These are phyloP conservation scores for Syngnathus floridae DNA, from an alignment of 2,113 vertebrate species.

Conservation along the genomic window DNA sequence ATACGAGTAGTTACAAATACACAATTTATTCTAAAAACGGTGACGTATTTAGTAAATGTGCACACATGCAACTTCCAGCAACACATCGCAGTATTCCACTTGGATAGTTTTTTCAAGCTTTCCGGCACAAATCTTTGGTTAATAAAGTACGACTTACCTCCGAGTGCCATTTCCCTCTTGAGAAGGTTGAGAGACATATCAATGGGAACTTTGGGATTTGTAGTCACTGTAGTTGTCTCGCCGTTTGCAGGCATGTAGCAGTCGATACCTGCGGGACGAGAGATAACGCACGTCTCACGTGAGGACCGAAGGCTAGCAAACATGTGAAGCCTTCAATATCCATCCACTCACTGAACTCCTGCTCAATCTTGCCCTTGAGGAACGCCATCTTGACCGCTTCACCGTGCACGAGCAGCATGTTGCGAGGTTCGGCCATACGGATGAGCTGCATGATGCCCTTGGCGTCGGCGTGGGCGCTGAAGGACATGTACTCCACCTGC, in stretches of 20 bases:
- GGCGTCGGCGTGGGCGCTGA: constrained; percentile 91
- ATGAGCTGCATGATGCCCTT: constrained; percentile 99
- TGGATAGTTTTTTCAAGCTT: no score
- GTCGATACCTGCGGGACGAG: constrained; percentile 70
- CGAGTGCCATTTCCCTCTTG: constrained; percentile 84
- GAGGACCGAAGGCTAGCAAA: neutral
- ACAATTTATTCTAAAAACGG: no score
- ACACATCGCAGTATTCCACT: no score
- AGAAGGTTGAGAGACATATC: constrained; percentile 88
- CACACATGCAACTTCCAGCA: no score
- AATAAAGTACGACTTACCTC: constrained; percentile 56
- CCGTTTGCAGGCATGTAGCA: constrained; percentile 95
- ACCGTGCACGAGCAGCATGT: constrained; percentile 87
- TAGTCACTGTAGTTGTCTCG: constrained; percentile 79
- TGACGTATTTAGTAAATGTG: no score
- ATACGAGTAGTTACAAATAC: no score
- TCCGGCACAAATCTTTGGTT: neutral
- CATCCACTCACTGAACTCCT: constrained; percentile 82
- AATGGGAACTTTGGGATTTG: constrained; percentile 89
- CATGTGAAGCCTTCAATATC: neutral
- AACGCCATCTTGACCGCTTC: constrained; percentile 98
- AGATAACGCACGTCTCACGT: neutral
- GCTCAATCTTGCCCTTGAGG: constrained; percentile 93
- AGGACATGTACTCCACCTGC: constrained; percentile 99
- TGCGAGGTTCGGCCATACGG: constrained; percentile 87